These are phyloP conservation scores for Ephestia elutella DNA, from an alignment of 1,140 invertebrate species.

Conservation along the genomic window DNA sequence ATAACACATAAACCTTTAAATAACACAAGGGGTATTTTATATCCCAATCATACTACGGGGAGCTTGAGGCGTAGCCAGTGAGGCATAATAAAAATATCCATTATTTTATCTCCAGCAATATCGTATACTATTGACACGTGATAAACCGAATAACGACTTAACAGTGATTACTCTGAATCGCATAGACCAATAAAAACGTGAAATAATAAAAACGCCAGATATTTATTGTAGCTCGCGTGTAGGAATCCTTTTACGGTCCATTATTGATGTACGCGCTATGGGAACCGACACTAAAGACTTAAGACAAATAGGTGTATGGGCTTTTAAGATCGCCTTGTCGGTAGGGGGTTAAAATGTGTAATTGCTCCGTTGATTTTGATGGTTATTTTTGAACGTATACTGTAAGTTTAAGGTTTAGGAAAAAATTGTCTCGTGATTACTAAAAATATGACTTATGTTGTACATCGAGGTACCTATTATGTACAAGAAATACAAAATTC, in stretches of 20 bases:
- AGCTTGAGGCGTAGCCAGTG: not conserved
- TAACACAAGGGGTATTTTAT: no score
- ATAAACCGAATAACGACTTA: no score
- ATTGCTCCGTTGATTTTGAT: conserved; percentile 23
- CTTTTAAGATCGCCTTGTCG: conserved; percentile 32
- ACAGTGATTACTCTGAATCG: not conserved
- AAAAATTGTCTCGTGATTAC: no score
- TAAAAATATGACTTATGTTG: no score
- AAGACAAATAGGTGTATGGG: conserved; percentile 34
- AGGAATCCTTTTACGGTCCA: conserved; percentile 25
- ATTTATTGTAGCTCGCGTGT: conserved; percentile 10
- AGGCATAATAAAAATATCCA: no score
- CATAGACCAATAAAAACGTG: not conserved
- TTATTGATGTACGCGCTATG: conserved; percentile 42
- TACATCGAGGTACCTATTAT: no score
- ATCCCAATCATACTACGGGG: not conserved
- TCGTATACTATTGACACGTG: no score
- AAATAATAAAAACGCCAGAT: conserved; percentile 6
- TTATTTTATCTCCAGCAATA: no score
- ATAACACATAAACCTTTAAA: no score
- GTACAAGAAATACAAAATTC: no score
- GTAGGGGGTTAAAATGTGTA: conserved; percentile 41
- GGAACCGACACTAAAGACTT: conserved; percentile 40
- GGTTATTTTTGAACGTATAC: no score
- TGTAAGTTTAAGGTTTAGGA: no score